Conservation (phyloP, 2,797 vertebrate species). For the Pangasius macronema region DNA sequence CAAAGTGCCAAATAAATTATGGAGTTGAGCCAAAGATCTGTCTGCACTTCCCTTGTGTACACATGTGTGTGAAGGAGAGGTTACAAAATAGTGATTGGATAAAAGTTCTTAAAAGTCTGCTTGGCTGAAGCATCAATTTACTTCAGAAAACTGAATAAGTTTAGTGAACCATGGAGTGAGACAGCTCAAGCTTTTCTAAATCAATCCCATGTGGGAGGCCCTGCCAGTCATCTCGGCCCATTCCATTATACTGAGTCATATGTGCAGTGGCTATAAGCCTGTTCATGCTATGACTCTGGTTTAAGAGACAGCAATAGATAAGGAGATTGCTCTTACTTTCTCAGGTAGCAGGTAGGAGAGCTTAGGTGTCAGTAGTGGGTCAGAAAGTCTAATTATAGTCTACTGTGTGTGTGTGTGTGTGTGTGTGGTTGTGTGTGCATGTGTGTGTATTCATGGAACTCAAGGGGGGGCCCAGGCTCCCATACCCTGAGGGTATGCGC, state of each 20-base stretch:
- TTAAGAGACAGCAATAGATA: conserved; percentile 43
- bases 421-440: conserved; percentile 35
- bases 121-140: conserved; percentile 31
- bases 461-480: conserved; percentile 38
- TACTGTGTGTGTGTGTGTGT: conserved; percentile 45
- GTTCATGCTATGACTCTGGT: conserved; percentile 65
- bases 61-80: conserved; percentile 15
- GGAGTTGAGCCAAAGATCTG: conserved; percentile 52
- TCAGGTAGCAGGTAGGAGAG: conserved; percentile 48
- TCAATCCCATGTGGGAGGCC: conserved; percentile 74
- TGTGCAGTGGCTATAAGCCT: conserved; percentile 54
- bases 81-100: conserved; percentile 41
- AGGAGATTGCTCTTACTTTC: conserved; percentile 28
- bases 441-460: conserved; percentile 12
- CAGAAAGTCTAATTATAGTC: conserved; percentile 68
- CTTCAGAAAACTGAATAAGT: conserved; percentile 20
- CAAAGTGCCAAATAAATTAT: conserved; percentile 73
- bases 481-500: conserved; percentile 68
- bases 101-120: conserved; percentile 48
- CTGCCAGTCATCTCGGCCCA: conserved; percentile 76
- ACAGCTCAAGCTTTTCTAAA: conserved; percentile 39
- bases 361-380: conserved; percentile 61
- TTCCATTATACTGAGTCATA: conserved; percentile 56
- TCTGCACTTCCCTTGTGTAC: conserved; percentile 37
- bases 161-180: conserved; percentile 36